phyloP scores from a whole-genome alignment of 2,888 invertebrate species.

The Cynaeus angustus region DNA sequence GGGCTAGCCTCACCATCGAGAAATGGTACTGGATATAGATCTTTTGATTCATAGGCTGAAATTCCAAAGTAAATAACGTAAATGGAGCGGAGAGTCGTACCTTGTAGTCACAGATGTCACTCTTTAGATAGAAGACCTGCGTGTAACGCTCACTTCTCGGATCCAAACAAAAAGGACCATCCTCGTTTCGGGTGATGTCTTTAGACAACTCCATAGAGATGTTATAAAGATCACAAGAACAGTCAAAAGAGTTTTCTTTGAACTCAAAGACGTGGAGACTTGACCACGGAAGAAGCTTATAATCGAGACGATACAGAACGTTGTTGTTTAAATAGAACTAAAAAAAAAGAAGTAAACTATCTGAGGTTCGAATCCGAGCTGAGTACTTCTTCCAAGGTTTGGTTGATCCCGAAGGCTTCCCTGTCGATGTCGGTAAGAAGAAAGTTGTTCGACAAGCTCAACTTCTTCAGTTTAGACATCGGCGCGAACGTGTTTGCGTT shows the following conservation, averaged over 20 bases:
- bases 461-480: slow-evolving; percentile 60
- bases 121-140: slow-evolving; percentile 58
- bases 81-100: slow-evolving; percentile 39
- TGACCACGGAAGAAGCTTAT: slow-evolving; percentile 75
- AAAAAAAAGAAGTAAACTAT: slow-evolving; percentile 52
- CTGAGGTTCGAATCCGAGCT: neutral
- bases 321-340: slow-evolving; percentile 80
- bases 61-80: slow-evolving; percentile 2
- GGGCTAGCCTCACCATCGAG: slow-evolving; percentile 59
- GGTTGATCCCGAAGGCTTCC: slow-evolving; percentile 74
- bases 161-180: slow-evolving; percentile 65
- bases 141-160: slow-evolving; percentile 54
- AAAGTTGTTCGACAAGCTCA: slow-evolving; percentile 64
- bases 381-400: slow-evolving; percentile 74
- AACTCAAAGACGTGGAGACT: slow-evolving; percentile 75
- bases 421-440: slow-evolving; percentile 73
- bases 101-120: slow-evolving; percentile 57
- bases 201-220: slow-evolving; percentile 60
- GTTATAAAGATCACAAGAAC: slow-evolving; percentile 75
- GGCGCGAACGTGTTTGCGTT: slow-evolving; percentile 65
- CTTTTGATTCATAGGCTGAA: neutral
- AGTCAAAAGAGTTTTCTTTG: slow-evolving; percentile 79
- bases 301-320: slow-evolving; percentile 74
- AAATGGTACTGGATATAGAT: slow-evolving; percentile 54
- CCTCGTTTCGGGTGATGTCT: slow-evolving; percentile 58